phyloP scores from a whole-genome alignment of 2,888 invertebrate genomes.

The Parochlus steinenii region DNA sequence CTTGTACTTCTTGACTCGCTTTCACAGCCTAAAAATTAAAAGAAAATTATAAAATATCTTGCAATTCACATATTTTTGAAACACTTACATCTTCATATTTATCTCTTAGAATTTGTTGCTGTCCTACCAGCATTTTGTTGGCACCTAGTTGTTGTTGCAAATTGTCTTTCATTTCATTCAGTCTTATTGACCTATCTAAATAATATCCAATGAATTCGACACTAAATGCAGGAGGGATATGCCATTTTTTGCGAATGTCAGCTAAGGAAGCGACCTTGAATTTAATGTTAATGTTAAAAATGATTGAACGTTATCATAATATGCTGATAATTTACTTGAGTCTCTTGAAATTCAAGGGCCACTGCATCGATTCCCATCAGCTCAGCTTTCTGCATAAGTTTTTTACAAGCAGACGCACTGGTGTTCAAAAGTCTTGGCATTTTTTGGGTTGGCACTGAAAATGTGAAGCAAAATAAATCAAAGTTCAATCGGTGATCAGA shows the following conservation, averaged over 20 bases:
- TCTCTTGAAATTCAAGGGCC: slow-evolving; percentile 65
- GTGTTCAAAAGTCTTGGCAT: slow-evolving; percentile 83
- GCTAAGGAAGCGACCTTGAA: slow-evolving; percentile 51
- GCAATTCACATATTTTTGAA: not conserved
- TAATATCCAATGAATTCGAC: slow-evolving; percentile 92
- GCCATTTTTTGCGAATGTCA: slow-evolving; percentile 85
- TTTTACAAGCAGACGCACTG: slow-evolving; percentile 73
- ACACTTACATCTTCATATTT: slow-evolving; percentile 57
- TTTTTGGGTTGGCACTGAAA: slow-evolving; percentile 79
- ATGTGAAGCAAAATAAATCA: slow-evolving; percentile 13
- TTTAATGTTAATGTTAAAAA: slow-evolving; percentile 1
- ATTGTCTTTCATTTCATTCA: slow-evolving; percentile 60
- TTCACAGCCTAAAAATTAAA: slow-evolving; percentile 31
- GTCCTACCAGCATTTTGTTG: slow-evolving; percentile 56
- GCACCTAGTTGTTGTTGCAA: slow-evolving; percentile 57
- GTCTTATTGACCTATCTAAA: slow-evolving; percentile 69
- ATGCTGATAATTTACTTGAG: slow-evolving; percentile 37
- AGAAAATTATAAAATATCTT: slow-evolving; percentile 6
- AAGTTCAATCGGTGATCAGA: not conserved
- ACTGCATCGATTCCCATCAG: slow-evolving; percentile 79
- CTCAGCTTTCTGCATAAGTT: slow-evolving; percentile 69
- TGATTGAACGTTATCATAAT: not conserved
- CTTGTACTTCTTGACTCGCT: slow-evolving; percentile 45
- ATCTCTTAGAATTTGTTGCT: slow-evolving; percentile 55
- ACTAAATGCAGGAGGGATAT: slow-evolving; percentile 84